Percentiles rank a stretch among this genome's conserved stretches.
Evolutionary conservation across 2,797 vertebrate genomes (phyloP).

Genomic region (Acropternis orthonyx): DNA sequence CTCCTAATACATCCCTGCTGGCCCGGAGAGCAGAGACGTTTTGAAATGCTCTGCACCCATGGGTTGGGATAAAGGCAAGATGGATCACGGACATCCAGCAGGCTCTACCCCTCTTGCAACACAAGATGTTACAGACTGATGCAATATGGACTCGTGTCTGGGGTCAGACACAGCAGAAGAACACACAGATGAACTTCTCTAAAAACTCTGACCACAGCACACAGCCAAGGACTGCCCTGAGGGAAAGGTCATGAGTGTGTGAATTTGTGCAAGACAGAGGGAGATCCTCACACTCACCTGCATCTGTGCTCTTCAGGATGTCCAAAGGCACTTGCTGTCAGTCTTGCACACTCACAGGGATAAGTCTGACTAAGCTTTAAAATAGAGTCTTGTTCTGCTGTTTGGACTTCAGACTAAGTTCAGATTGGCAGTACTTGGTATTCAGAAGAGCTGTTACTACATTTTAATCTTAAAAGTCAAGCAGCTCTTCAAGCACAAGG

Average conservation of each 20-base stretch:
- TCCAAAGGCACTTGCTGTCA: not conserved
- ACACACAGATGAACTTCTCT: not conserved
- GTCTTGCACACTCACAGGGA: not conserved
- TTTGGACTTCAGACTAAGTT: not conserved
- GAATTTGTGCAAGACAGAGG: not conserved
- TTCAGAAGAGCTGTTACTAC: not conserved
- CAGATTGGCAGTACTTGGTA: not conserved
- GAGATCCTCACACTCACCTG: not conserved
- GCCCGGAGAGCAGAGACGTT: not conserved
- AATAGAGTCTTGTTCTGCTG: not conserved
- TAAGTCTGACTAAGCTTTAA: not conserved
- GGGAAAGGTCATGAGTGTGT: not conserved
- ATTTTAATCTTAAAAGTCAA: not conserved
- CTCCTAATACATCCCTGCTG: not conserved
- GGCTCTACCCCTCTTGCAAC: not conserved
- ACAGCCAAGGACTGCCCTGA: accelerated
- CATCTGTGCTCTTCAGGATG: not conserved
- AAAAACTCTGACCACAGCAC: not conserved
- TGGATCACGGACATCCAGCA: not conserved
- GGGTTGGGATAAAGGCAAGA: not conserved
- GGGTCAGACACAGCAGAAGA: not conserved
- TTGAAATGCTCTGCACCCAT: not conserved
- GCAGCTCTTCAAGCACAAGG: not conserved
- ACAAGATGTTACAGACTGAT: not conserved
- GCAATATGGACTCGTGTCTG: not conserved